These are phyloP conservation scores for Potorous gilbertii DNA, from an alignment of 2,797 vertebrate species.

Conservation along the genomic window DNA sequence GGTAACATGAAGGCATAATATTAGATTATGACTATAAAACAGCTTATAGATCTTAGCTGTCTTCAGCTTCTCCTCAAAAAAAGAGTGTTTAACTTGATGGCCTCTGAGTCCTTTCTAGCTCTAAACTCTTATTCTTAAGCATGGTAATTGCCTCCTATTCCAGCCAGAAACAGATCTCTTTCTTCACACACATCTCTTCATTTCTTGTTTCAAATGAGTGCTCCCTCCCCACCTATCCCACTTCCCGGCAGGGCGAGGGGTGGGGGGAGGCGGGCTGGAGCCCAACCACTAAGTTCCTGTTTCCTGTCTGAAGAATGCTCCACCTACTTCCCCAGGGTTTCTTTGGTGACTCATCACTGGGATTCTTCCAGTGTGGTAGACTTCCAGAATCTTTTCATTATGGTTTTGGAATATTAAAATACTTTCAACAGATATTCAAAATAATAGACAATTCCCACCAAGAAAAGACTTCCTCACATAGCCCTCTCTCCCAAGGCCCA, in stretches of 20 bases:
- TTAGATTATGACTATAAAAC: not conserved
- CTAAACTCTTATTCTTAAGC: not conserved
- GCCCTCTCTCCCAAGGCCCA: not conserved
- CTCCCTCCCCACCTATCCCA: not conserved
- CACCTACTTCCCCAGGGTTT: not conserved
- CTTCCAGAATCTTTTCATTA: not conserved
- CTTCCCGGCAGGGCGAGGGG: no score
- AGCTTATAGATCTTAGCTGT: slow-evolving; percentile 10
- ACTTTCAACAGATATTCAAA: not conserved
- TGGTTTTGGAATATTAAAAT: not conserved
- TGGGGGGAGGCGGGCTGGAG: no score
- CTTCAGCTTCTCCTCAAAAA: not conserved
- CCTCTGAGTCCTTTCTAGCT: not conserved
- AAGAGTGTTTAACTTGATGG: not conserved
- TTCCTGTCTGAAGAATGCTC: not conserved
- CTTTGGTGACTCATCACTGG: not conserved
- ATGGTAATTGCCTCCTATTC: not conserved
- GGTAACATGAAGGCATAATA: slow-evolving; percentile 12
- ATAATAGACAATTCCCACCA: not conserved
- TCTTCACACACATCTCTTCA: not conserved
- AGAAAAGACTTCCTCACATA: not conserved
- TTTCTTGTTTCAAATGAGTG: not conserved
- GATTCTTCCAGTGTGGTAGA: not conserved
- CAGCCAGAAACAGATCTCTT: not conserved
- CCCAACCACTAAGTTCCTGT: not conserved